Base-by-base conservation (phyloP, 2,797 vertebrate species). In the Smutsia temminckii region DNA sequence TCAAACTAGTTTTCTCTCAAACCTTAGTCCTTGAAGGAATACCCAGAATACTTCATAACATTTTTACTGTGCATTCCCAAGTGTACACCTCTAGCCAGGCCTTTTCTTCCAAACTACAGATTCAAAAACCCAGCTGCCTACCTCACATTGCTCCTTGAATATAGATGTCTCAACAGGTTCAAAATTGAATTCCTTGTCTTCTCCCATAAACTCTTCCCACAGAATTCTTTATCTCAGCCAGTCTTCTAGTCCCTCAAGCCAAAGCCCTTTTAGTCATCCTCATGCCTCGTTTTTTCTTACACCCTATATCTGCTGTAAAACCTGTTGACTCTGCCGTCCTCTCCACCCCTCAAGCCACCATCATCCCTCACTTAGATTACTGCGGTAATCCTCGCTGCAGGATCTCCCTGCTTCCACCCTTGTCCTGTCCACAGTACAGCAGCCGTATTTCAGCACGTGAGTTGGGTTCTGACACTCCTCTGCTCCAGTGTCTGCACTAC, bases 21-120 rank as follows among this genome's bases (percentile, higher is more conserved):
- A 68, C 29, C 32, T 94, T 69, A 93, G 23, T 66, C 49, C 68
- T 92, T 69, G 69, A 85, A 93, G 89, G 63, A 55, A 83, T 71
- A 90, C 23, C 51, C 40, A 53, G 23, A 90, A 16, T 64, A 74
- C 23, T 79, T 88, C 27, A 40, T 69, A 53, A 72, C 91, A 91
- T 49, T 61, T 75, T 49, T 42, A 34, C 61, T 72, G 1, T 86
- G 49, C 53, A 89, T 91, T 91, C 34, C 42, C 55, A 66, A 49
- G 51, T 53, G 20, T 46, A 0, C 27, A 68, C 63, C 46, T 79
- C 34, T 16, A 91, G 34, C 11, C 51, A 89, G 46, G 64, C 63
- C 74, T 84, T 71, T 17, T 81, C 6, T 77, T 34, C 11, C 63
- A 94, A 57, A 55, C 34, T 78, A 37, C 49, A 53, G 71, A 49